phyloP scores from a whole-genome alignment of 2,888 invertebrate species.

The Melipona bicolor region DNA sequence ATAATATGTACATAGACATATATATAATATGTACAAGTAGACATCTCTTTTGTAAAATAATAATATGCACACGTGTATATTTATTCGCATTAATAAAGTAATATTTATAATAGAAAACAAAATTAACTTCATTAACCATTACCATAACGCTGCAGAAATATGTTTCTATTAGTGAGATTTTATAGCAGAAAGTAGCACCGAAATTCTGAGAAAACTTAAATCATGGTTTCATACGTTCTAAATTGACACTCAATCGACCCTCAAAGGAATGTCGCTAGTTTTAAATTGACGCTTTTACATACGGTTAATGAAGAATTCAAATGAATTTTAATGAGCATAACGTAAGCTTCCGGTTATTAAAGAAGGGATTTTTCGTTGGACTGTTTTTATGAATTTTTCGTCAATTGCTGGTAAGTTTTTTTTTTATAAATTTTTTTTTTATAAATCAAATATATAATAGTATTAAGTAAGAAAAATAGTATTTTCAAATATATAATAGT shows the following conservation, averaged over 20 bases:
- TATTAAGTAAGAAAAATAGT: too few species aligned
- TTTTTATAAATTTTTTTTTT: neutral
- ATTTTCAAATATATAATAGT: too few species aligned
- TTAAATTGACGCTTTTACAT: slow-evolving; percentile 50
- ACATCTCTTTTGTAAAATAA: neutral
- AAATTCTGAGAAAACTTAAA: slow-evolving; percentile 40
- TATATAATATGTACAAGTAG: neutral
- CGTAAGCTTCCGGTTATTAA: slow-evolving; percentile 61
- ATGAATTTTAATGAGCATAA: slow-evolving; percentile 71
- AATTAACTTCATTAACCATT: slow-evolving; percentile 64
- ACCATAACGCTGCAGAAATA: slow-evolving; percentile 42
- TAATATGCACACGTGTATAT: too few species aligned
- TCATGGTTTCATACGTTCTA: neutral
- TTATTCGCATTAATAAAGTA: slow-evolving; percentile 24
- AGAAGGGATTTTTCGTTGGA: slow-evolving; percentile 9
- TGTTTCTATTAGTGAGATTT: slow-evolving; percentile 2
- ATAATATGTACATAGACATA: too few species aligned
- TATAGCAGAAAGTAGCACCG: neutral
- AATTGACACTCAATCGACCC: slow-evolving; percentile 54
- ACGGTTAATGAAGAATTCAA: slow-evolving; percentile 49
- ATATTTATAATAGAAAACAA: slow-evolving; percentile 63
- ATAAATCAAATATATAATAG: neutral
- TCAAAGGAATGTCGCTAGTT: slow-evolving; percentile 56
- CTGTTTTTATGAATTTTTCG: slow-evolving; percentile 19
- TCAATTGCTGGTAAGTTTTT: neutral